phyloP scores from a whole-genome alignment of 1,140 invertebrate genomes.

The Palaemon carinicauda region DNA sequence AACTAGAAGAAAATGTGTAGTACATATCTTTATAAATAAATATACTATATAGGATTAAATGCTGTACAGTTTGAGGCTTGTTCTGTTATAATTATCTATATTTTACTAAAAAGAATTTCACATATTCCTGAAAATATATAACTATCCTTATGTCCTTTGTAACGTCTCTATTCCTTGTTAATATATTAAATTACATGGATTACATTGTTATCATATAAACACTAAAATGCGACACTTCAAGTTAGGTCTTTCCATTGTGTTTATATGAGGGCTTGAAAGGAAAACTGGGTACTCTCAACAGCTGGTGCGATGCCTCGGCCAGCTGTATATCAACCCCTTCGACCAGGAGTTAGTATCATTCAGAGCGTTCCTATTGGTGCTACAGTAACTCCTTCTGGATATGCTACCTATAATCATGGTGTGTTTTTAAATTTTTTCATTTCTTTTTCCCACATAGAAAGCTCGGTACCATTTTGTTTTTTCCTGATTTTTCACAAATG shows the following conservation, averaged over 20 bases:
- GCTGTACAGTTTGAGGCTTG: no score
- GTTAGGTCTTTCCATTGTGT: neutral
- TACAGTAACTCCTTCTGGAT: neutral
- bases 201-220: no score
- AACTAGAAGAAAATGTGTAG: no score
- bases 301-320: conserved; percentile 6
- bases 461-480: neutral
- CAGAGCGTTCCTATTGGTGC: neutral
- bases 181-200: no score
- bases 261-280: neutral
- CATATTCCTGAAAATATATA: no score
- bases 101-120: no score
- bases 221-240: neutral
- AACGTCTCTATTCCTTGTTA: no score
- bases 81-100: no score
- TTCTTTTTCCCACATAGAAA: neutral
- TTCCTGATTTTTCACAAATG: neutral
- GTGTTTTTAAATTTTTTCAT: conserved; percentile 5
- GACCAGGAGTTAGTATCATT: neutral
- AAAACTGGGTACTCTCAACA: neutral
- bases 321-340: neutral
- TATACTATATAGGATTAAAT: no score
- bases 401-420: conserved; percentile 11
- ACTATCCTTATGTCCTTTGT: no score
- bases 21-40: no score